Conservation (phyloP, 2,113 vertebrate genomes). For the Gobio gobio region DNA sequence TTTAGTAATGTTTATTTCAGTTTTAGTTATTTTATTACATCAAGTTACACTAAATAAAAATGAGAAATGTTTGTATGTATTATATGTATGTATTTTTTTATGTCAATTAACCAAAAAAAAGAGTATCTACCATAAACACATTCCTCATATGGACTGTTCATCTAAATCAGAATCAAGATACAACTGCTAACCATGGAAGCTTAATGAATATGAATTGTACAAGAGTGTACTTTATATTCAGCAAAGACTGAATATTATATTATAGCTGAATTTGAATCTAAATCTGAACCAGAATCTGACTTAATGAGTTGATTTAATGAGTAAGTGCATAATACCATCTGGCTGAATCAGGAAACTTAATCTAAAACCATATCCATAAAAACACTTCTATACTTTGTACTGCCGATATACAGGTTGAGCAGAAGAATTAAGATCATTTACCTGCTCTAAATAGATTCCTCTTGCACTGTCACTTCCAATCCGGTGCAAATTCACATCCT, state of each 20-base stretch:
- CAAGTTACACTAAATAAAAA: too few species aligned
- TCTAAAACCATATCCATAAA: neutral
- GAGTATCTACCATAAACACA: too few species aligned
- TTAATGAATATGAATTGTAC: neutral
- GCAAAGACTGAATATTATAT: too few species aligned
- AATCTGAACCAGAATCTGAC: conserved; percentile 5
- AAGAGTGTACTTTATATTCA: too few species aligned
- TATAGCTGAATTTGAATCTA: neutral
- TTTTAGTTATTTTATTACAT: too few species aligned
- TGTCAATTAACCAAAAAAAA: neutral
- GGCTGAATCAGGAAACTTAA: neutral
- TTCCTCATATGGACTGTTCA: too few species aligned
- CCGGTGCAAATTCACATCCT: conserved; percentile 20
- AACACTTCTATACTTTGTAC: neutral
- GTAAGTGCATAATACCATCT: neutral
- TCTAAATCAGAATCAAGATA: neutral
- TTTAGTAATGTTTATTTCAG: too few species aligned
- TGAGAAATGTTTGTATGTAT: too few species aligned
- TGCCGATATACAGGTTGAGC: neutral
- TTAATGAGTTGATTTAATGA: neutral
- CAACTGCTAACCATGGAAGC: neutral
- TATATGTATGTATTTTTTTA: neutral
- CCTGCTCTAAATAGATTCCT: conserved; percentile 14
- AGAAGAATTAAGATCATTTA: neutral
- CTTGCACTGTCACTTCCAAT: conserved; percentile 15